Conservation (phyloP, 2,113 vertebrate genomes). For the Galbula dea region DNA sequence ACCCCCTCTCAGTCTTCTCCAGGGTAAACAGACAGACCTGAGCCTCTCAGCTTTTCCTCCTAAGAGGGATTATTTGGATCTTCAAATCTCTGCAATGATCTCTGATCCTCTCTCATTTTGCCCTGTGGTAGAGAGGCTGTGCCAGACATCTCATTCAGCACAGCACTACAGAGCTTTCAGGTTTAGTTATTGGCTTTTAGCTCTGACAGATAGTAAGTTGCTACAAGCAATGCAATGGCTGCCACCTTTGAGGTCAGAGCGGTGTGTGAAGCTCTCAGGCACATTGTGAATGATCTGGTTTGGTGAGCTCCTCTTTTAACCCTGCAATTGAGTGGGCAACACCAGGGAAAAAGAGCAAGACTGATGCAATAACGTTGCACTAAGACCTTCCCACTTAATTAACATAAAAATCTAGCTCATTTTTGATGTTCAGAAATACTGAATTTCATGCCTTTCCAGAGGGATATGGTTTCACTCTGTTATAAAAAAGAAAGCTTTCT, state of each 20-base stretch:
- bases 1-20: not conserved
- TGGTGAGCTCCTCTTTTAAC: not conserved
- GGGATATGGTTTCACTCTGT: not conserved
- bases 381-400: not conserved
- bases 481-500: not conserved
- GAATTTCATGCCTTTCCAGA: not conserved
- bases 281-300: accelerated
- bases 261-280: not conserved
- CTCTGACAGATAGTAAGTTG: not conserved
- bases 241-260: not conserved
- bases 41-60: not conserved
- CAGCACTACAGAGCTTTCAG: not conserved
- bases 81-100: not conserved
- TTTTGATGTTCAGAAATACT: not conserved
- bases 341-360: not conserved
- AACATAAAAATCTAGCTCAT: not conserved
- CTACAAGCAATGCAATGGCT: not conserved
- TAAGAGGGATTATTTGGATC: too few species aligned
- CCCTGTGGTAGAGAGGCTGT: not conserved
- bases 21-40: not conserved
- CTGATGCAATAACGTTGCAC: not conserved
- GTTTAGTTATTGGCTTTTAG: not conserved
- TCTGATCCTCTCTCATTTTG: not conserved
- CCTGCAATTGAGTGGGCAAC: not conserved
- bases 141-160: not conserved